Percentiles rank a stretch among this genome's conserved stretches.
phyloP scores from a whole-genome alignment of 2,888 invertebrate species.

The Deilephila porcellus region DNA sequence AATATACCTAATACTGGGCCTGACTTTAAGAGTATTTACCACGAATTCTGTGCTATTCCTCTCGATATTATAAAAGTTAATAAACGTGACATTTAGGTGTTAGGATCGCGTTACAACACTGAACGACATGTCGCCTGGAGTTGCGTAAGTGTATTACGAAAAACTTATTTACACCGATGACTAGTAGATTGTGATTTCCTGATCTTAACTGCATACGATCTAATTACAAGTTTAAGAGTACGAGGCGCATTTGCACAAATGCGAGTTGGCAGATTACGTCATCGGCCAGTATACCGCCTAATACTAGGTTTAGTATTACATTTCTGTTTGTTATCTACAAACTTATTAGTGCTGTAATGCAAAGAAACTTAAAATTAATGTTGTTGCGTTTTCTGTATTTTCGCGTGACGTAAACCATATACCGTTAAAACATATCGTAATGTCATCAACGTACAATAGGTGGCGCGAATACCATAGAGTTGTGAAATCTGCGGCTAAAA shows the following conservation, averaged over 20 bases:
- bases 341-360: no score
- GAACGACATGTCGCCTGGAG: background rate
- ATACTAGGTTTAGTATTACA: background rate
- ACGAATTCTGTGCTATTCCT: no score
- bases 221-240: slow-evolving; percentile 25
- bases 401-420: no score
- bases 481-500: no score
- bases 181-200: slow-evolving; percentile 3
- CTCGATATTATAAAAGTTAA: background rate
- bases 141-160: background rate
- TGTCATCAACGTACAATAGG: no score
- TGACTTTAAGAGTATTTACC: no score
- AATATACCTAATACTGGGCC: no score
- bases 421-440: no score
- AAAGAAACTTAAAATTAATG: no score
- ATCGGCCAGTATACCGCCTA: background rate
- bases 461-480: no score
- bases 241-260: slow-evolving; percentile 9
- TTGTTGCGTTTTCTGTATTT: no score
- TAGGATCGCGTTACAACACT: background rate
- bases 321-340: no score
- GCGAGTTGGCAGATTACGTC: background rate
- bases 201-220: slow-evolving; percentile 7
- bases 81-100: background rate
- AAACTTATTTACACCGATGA: slow-evolving; percentile 3